A percentile compares a stretch with the other conserved stretches of the same genome.
Evolutionary conservation across 2,888 invertebrate genomes (phyloP).

Genomic region (Eristalis tenax): DNA sequence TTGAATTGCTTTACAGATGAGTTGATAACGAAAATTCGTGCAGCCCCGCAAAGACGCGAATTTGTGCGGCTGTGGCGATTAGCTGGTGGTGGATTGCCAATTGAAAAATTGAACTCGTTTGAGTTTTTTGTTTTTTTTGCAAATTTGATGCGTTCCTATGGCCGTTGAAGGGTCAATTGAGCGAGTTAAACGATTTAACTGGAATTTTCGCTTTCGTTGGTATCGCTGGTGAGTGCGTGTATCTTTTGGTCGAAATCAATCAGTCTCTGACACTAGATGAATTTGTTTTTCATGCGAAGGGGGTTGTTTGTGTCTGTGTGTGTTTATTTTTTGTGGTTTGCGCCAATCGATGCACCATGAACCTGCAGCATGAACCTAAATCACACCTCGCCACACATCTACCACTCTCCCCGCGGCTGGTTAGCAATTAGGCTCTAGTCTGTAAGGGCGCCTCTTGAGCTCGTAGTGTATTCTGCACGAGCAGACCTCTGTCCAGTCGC

Average conservation of each 20-base stretch:
- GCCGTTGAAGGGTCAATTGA: neutral
- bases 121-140: neutral
- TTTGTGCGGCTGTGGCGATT: neutral
- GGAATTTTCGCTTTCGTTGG: neutral
- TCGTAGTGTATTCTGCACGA: too few relatives aligned
- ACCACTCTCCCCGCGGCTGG: too few relatives aligned
- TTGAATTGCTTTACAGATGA: neutral
- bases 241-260: neutral
- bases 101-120: neutral
- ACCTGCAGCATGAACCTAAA: too few relatives aligned
- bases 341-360: too few relatives aligned
- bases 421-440: too few relatives aligned
- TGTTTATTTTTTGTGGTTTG: too few relatives aligned
- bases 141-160: neutral
- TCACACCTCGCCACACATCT: too few relatives aligned
- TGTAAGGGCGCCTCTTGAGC: too few relatives aligned
- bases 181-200: neutral
- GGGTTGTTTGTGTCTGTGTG: too few relatives aligned
- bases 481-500: too few relatives aligned
- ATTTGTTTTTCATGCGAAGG: neutral
- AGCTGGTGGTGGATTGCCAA: neutral
- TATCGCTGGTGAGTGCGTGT: neutral
- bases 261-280: neutral
- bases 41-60: neutral
- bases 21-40: conserved; percentile 2